Evolutionary conservation across 2,888 invertebrate species (phyloP).

Genomic region (Chironomus riparius): DNA sequence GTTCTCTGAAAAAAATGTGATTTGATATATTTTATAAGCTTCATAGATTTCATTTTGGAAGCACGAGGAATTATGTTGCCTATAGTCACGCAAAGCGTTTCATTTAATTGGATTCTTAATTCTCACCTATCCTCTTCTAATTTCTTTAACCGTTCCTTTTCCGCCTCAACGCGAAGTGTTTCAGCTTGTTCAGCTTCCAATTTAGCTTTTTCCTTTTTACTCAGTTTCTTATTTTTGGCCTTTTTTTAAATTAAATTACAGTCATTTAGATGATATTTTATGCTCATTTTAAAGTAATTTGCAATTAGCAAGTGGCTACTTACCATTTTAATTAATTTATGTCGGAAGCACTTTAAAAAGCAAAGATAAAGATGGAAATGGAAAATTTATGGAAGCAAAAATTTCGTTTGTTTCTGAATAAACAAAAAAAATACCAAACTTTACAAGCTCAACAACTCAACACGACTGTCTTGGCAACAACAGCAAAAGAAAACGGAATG

Average conservation of each 20-base stretch:
- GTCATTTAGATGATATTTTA: neutral
- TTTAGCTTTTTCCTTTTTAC: conserved; percentile 42
- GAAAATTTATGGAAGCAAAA: too few species aligned
- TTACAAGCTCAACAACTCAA: too few species aligned
- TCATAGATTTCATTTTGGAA: neutral
- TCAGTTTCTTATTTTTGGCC: conserved; percentile 40
- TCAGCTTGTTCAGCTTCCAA: conserved; percentile 43
- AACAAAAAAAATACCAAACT: too few species aligned
- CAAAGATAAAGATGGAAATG: too few species aligned
- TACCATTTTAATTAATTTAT: conserved; percentile 20
- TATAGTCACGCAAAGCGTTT: too few species aligned
- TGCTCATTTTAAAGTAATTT: neutral
- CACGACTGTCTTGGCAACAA: too few species aligned
- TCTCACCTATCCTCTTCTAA: conserved; percentile 20
- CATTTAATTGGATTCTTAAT: neutral
- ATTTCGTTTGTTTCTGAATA: too few species aligned
- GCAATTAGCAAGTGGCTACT: conserved; percentile 1
- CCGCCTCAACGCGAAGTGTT: conserved; percentile 41
- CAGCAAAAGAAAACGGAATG: too few species aligned
- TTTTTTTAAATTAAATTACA: conserved; percentile 1
- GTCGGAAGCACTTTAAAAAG: neutral
- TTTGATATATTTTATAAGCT: too few species aligned
- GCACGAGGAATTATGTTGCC: too few species aligned
- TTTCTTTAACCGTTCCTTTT: conserved; percentile 34
- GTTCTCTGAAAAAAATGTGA: conserved; percentile 32